Conservation (phyloP, 2,797 vertebrate genomes). For the Anguilla obscura region DNA sequence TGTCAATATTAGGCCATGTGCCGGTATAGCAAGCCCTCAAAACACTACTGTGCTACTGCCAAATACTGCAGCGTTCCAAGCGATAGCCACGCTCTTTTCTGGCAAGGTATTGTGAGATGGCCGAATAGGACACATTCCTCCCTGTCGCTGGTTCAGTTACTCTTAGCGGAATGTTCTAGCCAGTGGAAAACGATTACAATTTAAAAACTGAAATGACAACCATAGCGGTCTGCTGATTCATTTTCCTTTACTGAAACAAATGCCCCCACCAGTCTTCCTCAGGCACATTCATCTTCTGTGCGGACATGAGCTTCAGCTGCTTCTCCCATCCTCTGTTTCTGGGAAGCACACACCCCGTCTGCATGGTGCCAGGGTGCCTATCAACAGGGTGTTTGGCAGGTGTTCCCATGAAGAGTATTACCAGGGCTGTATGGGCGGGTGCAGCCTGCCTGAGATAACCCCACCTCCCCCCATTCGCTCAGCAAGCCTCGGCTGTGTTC, state of each 20-base stretch:
- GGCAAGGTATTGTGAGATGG: slow-evolving; percentile 41
- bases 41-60: slow-evolving; percentile 15
- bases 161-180: not conserved
- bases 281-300: not conserved
- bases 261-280: not conserved
- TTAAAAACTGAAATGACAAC: not conserved
- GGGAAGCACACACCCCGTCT: not conserved
- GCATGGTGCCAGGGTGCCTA: not conserved
- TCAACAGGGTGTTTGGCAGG: slow-evolving; percentile 37
- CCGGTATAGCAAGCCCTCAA: slow-evolving; percentile 33
- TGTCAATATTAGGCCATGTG: slow-evolving; percentile 48
- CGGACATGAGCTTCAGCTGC: not conserved
- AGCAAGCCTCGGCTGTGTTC: not conserved
- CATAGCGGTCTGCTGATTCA: not conserved
- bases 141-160: not conserved
- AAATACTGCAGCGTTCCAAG: slow-evolving; percentile 28
- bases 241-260: not conserved
- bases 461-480: not conserved
- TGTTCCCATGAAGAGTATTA: slow-evolving; percentile 17
- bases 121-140: slow-evolving; percentile 8
- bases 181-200: not conserved
- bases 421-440: slow-evolving; percentile 37
- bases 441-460: not conserved
- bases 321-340: not conserved
- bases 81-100: slow-evolving; percentile 26